Base-by-base conservation (phyloP, 2,888 invertebrate species). In the Cremastobaeus sp. region DNA sequence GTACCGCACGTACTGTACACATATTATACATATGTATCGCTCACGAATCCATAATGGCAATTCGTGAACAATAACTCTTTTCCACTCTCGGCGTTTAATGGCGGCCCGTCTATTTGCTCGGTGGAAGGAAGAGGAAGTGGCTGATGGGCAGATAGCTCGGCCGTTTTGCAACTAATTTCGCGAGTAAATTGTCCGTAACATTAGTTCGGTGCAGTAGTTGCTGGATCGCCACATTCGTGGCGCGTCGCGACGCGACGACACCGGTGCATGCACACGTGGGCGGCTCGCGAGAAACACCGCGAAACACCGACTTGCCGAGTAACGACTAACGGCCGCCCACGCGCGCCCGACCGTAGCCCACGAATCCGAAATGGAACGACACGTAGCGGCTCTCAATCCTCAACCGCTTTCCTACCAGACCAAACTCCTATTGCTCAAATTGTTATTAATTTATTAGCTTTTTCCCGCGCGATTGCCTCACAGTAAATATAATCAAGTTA, bases 141-240 rank as follows among this genome's bases (percentile, higher is more conserved):
- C 84, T 85, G 86, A 86, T 86, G 86, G 85, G 86, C 81, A 85
- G 85, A 86, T 84, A 85, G 85, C 84, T 84, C 84, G 84, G 84
- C 80, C 85, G 83, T 87, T 88, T 87, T 86, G 87, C 84, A 86
- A 83, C 86, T 85, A 86, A 88, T 88, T 88, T 88, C 79, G 83
- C 79, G 86, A 85, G 85, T 87, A 87, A 88, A 88, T 87, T 87
- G 87, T 81, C 85, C 87, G 87, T 85, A 86, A 88, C 87, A 87
- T 87, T 86, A 83, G 83, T 83, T 84, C 80, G 83, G 82, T 83
- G 81, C 79, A 81, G 79, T 81, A 25, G 55, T 57, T 32, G 32
- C 21, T 60, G 34, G 48, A 60, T 43, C 57, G 71, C 32, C 45
- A 35, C 32, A 35, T 14, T 17, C 32, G 43, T 50, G 76, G 70